A percentile compares a stretch with the other conserved stretches of the same genome.
phyloP scores from a whole-genome alignment of 2,888 invertebrate genomes.

The Campoplex capitator region DNA sequence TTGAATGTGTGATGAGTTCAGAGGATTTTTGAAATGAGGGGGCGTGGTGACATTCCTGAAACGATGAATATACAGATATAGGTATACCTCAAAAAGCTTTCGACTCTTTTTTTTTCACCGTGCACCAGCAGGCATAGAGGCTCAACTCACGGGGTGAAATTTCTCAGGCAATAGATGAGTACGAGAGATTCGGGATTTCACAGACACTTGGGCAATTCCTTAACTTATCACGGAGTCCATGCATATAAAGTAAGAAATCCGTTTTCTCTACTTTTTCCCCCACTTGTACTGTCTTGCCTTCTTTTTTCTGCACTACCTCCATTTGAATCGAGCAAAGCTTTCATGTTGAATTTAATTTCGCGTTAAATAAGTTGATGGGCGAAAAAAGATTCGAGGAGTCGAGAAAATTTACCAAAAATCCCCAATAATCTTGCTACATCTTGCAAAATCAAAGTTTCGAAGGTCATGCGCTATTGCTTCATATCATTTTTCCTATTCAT shows the following conservation, averaged over 20 bases:
- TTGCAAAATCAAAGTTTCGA: neutral
- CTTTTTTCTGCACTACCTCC: slow-evolving; percentile 20
- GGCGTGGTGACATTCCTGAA: slow-evolving; percentile 70
- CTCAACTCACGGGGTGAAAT: slow-evolving; percentile 60
- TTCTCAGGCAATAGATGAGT: slow-evolving; percentile 74
- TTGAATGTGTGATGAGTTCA: slow-evolving; percentile 81
- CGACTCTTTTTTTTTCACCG: slow-evolving; percentile 7
- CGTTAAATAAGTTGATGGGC: slow-evolving; percentile 47
- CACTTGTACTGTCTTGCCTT: slow-evolving; percentile 28
- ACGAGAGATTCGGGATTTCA: slow-evolving; percentile 80
- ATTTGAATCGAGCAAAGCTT: slow-evolving; percentile 15
- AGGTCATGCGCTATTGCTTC: neutral
- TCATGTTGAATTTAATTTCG: slow-evolving; percentile 46
- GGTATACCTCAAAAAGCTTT: slow-evolving; percentile 17
- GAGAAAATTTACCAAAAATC: neutral
- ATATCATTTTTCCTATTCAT: no score
- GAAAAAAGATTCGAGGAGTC: neutral
- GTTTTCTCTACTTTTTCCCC: slow-evolving; percentile 36
- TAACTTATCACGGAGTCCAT: slow-evolving; percentile 76
- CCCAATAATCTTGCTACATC: neutral
- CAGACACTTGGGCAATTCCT: slow-evolving; percentile 79
- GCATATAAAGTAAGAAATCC: slow-evolving; percentile 74
- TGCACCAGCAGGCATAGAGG: slow-evolving; percentile 54
- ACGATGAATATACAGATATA: slow-evolving; percentile 54
- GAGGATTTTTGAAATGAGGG: slow-evolving; percentile 80